Base-by-base conservation (phyloP, 1,140 invertebrate genomes). In the Physella acuta region DNA sequence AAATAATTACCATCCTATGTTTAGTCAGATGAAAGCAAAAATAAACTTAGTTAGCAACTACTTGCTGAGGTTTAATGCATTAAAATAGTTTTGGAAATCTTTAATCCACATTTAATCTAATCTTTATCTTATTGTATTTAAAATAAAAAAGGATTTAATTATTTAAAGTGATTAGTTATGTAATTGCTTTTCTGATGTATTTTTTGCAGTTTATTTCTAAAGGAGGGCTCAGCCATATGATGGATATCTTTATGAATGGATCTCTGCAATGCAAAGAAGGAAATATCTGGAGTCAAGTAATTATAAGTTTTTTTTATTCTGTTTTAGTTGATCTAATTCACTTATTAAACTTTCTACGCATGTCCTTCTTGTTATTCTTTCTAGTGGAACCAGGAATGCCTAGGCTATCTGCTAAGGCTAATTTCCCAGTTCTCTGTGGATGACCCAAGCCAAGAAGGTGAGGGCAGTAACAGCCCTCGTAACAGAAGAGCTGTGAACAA, bases 381-480 rank as follows among this genome's bases (percentile, higher is more conserved):
- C 75, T 72, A 97, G 85, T 97, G 95, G 95, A 91, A 94, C 65
- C 94, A 96, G 84, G 95, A 97, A 79, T 96, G 94, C 81, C 85
- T 97, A 14, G 93, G 94, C 0, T 91, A 92, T 75, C 82, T 97
- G 16, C 80, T 97, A 20, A 92, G 93, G 75, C 87, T 94, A 66
- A 83, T 97, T 20, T 84, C 81, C 83, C 90, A 94, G 70, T 89
- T 96, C 55, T 93, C 94, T 0, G 91, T 94, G 3, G 81, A 81
- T 30, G 68, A 73, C 20, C 78, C 79, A 56, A n/a, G 80, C 80
- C 74, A 68, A 75, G 34, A 81, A 78, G 61, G 75, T 72, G 55
- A 78, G 73, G 4, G 72, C 73, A 37, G 79, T 79, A 68, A 81
- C 28, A 82, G 71, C 73, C 80, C 31, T 79, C 73, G 72, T 82